These are phyloP conservation scores for Zelleria hepariella DNA, from an alignment of 2,888 invertebrate species.

Conservation along the genomic window DNA sequence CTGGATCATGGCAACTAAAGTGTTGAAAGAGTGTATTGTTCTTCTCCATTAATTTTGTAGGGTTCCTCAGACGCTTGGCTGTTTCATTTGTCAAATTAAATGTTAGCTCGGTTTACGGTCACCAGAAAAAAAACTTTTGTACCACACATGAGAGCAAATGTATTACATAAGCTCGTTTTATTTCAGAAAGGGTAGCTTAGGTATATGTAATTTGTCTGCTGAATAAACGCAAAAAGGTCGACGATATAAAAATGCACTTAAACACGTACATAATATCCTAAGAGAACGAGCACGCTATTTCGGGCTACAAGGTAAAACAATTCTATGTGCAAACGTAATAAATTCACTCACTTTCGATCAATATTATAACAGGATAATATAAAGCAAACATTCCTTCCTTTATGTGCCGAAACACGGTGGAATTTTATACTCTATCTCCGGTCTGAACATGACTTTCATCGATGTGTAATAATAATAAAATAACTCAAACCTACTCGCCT, in stretches of 20 bases:
- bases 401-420: constrained; percentile 9
- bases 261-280: neutral
- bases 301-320: neutral
- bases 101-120: neutral
- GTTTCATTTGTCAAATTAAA: neutral
- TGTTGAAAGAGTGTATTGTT: neutral
- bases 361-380: neutral
- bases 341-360: neutral
- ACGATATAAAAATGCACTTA: neutral
- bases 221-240: neutral
- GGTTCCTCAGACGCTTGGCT: too few relatives aligned
- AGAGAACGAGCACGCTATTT: neutral
- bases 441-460: constrained; percentile 16
- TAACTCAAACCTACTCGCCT: constrained; percentile 11
- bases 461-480: neutral
- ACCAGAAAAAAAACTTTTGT: neutral
- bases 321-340: neutral
- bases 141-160: neutral
- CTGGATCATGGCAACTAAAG: neutral
- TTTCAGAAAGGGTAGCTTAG: neutral
- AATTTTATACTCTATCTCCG: too few relatives aligned
- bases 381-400: neutral
- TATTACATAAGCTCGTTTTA: neutral
- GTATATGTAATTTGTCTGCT: neutral
- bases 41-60: neutral